Base-by-base conservation (phyloP, 2,113 vertebrate species). In the Cinclus mexicanus region DNA sequence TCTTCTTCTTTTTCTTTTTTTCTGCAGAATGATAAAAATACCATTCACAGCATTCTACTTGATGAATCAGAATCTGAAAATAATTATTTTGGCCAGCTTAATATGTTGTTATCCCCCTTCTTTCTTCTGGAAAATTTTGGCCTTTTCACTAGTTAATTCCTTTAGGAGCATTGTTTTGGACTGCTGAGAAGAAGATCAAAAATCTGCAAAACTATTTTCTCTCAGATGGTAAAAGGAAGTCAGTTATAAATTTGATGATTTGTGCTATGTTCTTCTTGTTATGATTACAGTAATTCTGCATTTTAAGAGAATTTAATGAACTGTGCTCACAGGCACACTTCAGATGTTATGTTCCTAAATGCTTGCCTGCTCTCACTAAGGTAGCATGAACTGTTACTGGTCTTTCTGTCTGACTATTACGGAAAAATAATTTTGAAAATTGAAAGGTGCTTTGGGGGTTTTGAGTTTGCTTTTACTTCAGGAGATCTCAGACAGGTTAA, bases 71-170 rank as follows among this genome's bases (percentile, higher is more conserved):
- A 93, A 53, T 83, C 57, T 52, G 60, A 71, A 95, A 59, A 14
- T 92, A 70, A 89, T 94, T 90, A 37, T 95, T 96, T 92, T 97
- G 88, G 85, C 60, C 11, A 50, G 41, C 26, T 31, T 94, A 57
- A 42, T 81, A 52, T n/a, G 37, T 77, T 90, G 59, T 83, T 75
- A 64, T 81, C 26, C 9, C 89, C 23, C 12, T 6, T 77, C 37
- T 90, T 93, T 22, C 49, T 80, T 90, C 21, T 96, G 95, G 94
- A 96, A 96, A 94, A 90, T 60, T 50, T 86, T 94, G 86, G 76
- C 90, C 83, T 95, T 92, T 75, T 33, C 20, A 25, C 2, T 20
- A 68, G 60, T 68, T 92, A 88, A 0, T 67, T 91, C 69, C 53
- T 53, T 68, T 37, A 42, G 83, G 64, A 90, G 14, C 50, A 63